These are phyloP conservation scores for Paratilapia polleni DNA, from an alignment of 2,113 vertebrate species.

Conservation along the genomic window DNA sequence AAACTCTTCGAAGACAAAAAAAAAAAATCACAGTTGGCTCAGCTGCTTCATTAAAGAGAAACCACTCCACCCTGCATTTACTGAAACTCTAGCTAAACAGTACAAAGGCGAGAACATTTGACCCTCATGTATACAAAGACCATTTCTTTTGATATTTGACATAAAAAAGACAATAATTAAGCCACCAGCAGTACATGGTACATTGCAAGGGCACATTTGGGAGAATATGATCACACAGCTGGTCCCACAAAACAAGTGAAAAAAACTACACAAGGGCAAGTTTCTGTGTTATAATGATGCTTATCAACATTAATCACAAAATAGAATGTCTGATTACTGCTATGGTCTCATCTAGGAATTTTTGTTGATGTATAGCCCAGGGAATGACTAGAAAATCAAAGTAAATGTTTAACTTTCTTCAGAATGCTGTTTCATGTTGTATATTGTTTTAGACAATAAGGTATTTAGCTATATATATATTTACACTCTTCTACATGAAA, in stretches of 20 bases:
- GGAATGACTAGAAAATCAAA: background rate
- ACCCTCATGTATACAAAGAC: background rate
- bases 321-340: background rate
- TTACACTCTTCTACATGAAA: background rate
- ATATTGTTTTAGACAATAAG: background rate
- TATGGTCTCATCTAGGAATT: background rate
- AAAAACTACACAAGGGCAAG: background rate
- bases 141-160: background rate
- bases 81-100: background rate
- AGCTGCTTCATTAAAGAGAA: background rate
- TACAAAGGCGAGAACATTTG: background rate
- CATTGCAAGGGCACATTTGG: background rate
- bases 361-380: background rate
- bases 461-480: background rate
- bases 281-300: background rate
- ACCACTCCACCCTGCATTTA: background rate
- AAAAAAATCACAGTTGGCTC: background rate
- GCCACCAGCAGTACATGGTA: background rate
- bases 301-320: background rate
- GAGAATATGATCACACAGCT: background rate
- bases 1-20: background rate
- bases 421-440: background rate
- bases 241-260: background rate
- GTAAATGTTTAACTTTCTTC: background rate
- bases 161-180: background rate